Conservation (phyloP, 2,797 vertebrate species). For the Rhadinocentrus ornatus region DNA sequence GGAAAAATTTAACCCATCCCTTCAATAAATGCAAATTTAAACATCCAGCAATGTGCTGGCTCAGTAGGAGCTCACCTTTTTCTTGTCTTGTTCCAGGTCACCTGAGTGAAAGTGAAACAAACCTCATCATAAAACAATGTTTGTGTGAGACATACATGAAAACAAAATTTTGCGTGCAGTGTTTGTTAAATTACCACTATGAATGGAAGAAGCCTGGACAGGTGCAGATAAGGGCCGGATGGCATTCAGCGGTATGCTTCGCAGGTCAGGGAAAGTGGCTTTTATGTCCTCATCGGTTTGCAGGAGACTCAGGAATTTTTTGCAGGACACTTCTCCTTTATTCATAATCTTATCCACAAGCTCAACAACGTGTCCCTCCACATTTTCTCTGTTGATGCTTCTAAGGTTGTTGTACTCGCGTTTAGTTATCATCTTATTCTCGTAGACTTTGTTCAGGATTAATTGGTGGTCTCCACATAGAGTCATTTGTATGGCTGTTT, state of each 20-base stretch:
- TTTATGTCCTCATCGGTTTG: conserved; percentile 48
- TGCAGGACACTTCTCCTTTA: conserved; percentile 65
- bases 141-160: not conserved
- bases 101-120: conserved; percentile 40
- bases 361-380: conserved; percentile 33
- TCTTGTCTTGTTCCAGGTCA: not conserved
- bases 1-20: not conserved
- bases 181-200: conserved; percentile 10
- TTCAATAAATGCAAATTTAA: not conserved
- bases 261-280: conserved; percentile 36
- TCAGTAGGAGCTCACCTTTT: conserved; percentile 32
- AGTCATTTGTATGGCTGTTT: conserved; percentile 26
- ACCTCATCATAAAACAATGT: not conserved
- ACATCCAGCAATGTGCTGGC: not conserved
- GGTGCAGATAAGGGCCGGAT: rapidly evolving
- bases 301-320: conserved; percentile 60
- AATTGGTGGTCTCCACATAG: conserved; percentile 41
- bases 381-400: conserved; percentile 15
- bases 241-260: not conserved
- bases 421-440: conserved; percentile 25
- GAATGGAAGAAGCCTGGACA: not conserved
- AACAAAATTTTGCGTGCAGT: rapidly evolving
- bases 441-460: conserved; percentile 57
- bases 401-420: conserved; percentile 73
- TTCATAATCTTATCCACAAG: conserved; percentile 75